phyloP scores from a whole-genome alignment of 1,140 invertebrate species.

The Leptonema lineaticorne region DNA sequence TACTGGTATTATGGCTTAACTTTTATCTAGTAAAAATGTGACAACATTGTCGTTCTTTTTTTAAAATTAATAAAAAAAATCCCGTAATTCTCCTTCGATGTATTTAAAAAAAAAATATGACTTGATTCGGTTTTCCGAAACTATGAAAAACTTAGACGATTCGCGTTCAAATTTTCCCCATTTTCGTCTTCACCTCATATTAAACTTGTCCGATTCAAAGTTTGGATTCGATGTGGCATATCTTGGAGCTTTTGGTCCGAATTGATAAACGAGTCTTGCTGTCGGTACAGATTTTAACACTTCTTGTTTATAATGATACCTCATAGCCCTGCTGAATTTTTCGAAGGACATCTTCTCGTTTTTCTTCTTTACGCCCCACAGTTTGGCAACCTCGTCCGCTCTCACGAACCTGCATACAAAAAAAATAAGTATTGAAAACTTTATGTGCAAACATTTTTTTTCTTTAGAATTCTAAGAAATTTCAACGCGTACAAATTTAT shows the following conservation, averaged over 20 bases:
- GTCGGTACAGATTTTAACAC: slow-evolving; percentile 80
- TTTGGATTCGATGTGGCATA: slow-evolving; percentile 72
- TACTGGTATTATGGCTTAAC: no score
- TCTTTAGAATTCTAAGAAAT: no score
- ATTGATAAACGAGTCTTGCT: slow-evolving; percentile 82
- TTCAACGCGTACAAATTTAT: no score
- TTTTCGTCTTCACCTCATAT: neutral
- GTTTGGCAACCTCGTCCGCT: slow-evolving; percentile 84
- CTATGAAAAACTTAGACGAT: no score
- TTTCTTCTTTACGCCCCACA: slow-evolving; percentile 85
- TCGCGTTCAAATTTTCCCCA: no score
- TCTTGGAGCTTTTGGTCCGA: slow-evolving; percentile 75
- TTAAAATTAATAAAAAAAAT: no score
- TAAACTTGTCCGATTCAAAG: slow-evolving; percentile 48
- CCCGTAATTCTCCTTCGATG: no score
- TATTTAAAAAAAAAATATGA: no score
- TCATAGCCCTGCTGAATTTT: slow-evolving; percentile 90
- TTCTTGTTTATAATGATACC: slow-evolving; percentile 86
- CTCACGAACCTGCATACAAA: slow-evolving; percentile 72
- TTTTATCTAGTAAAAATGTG: no score
- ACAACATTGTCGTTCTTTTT: no score
- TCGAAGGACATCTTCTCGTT: slow-evolving; percentile 93
- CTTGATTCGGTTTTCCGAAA: no score
- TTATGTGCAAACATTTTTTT: neutral
- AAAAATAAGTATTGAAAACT: slow-evolving; percentile 3